These are phyloP conservation scores for Musca vetustissima DNA, from an alignment of 1,140 invertebrate genomes.

Conservation along the genomic window DNA sequence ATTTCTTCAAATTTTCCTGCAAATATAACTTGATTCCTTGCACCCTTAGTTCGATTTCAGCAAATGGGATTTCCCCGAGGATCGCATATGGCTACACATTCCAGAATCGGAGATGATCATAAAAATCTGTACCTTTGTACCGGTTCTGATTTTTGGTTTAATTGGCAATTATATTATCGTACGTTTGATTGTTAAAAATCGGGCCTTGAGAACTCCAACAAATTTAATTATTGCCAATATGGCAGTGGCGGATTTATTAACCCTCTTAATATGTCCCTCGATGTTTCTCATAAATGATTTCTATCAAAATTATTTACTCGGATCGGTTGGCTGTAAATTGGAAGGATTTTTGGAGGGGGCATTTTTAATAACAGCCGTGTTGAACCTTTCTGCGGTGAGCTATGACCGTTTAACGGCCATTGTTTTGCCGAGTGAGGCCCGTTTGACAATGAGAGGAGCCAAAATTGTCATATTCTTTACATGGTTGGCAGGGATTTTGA, in stretches of 20 bases:
- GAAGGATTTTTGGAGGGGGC: slow-evolving; percentile 71
- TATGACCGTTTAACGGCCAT: slow-evolving; percentile 80
- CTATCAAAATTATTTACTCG: slow-evolving; percentile 75
- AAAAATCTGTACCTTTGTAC: slow-evolving; percentile 63
- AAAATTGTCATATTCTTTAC: slow-evolving; percentile 65
- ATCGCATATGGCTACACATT: slow-evolving; percentile 63
- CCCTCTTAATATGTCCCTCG: slow-evolving; percentile 72
- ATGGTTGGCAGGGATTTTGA: slow-evolving; percentile 65
- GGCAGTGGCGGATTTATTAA: slow-evolving; percentile 74
- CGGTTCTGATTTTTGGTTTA: slow-evolving; percentile 68
- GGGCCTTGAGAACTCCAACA: slow-evolving; percentile 71
- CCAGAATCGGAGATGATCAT: slow-evolving; percentile 62
- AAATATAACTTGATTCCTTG: too few species aligned
- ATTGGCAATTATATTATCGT: slow-evolving; percentile 73
- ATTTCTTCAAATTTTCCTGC: too few species aligned
- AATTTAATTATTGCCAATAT: slow-evolving; percentile 81
- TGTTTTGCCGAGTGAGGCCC: slow-evolving; percentile 68
- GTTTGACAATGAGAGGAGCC: slow-evolving; percentile 63
- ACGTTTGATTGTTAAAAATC: slow-evolving; percentile 67
- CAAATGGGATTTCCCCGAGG: slow-evolving; percentile 46
- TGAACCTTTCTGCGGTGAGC: slow-evolving; percentile 78
- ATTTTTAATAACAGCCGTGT: slow-evolving; percentile 70
- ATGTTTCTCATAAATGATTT: slow-evolving; percentile 71
- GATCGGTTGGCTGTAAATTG: slow-evolving; percentile 66
- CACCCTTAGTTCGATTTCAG: slow-evolving; percentile 48